A percentile compares a stretch with the other conserved stretches of the same genome.
phyloP scores from a whole-genome alignment of 2,113 vertebrate genomes.

The Myrmecobius fasciatus region DNA sequence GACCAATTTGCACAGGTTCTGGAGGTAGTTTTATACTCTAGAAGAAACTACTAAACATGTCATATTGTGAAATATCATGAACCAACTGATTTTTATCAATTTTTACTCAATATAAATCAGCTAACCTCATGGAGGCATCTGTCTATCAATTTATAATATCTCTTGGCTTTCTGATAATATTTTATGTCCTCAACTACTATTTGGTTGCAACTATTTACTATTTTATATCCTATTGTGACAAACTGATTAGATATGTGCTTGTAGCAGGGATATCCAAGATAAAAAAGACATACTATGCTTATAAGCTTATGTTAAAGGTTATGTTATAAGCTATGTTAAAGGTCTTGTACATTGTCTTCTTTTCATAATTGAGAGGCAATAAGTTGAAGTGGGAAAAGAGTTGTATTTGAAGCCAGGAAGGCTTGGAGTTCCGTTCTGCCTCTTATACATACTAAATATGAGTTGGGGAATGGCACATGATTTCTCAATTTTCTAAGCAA shows the following conservation, averaged over 20 bases:
- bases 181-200: not conserved
- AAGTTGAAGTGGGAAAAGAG: not conserved
- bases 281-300: not conserved
- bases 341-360: not conserved
- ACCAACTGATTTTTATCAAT: slow-evolving; percentile 11
- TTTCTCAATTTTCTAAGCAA: not conserved
- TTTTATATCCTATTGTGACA: not conserved
- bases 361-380: not conserved
- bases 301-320: not conserved
- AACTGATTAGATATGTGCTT: not conserved
- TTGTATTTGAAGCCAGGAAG: not conserved
- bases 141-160: slow-evolving; percentile 1
- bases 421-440: not conserved
- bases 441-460: not conserved
- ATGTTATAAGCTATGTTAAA: not conserved
- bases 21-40: not conserved
- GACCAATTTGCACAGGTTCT: not conserved
- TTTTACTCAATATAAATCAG: not conserved
- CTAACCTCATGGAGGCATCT: not conserved
- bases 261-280: not conserved
- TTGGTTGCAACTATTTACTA: not conserved
- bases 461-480: not conserved
- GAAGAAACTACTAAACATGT: not conserved
- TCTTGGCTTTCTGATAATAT: not conserved
- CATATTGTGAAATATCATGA: not conserved